Evolutionary conservation across 2,888 invertebrate species (phyloP).

Genomic region (Serripes groenlandicus): DNA sequence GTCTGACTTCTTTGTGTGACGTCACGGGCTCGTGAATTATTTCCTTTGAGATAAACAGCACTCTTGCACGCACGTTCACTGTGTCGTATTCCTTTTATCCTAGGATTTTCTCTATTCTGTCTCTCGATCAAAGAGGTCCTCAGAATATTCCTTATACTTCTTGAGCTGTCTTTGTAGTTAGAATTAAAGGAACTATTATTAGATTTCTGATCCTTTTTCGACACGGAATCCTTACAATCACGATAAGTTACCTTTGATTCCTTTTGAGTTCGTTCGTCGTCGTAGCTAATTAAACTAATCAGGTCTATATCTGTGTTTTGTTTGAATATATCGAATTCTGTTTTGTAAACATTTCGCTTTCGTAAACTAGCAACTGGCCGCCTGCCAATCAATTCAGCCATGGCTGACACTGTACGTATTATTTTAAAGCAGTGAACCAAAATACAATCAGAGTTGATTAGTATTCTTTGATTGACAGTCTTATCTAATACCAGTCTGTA

Average conservation of each 20-base stretch:
- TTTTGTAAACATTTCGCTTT: constrained; percentile 59
- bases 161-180: background rate
- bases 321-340: constrained; percentile 66
- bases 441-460: no score
- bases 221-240: background rate
- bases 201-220: background rate
- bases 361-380: constrained; percentile 56
- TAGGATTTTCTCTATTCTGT: background rate
- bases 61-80: constrained; percentile 26
- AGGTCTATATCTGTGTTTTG: constrained; percentile 58
- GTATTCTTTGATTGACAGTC: no score
- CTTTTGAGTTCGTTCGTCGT: constrained; percentile 21
- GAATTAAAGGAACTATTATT: background rate
- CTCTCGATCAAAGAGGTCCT: constrained; percentile 7
- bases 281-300: constrained; percentile 57
- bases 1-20: constrained; percentile 18
- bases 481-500: no score
- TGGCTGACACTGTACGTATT: no score
- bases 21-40: constrained; percentile 4
- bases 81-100: background rate
- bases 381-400: constrained; percentile 29
- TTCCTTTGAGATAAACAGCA: constrained; percentile 21
- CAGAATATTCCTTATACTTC: background rate
- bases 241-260: background rate
- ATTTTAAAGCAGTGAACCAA: no score